These are phyloP conservation scores for Berghia stephanieae DNA, from an alignment of 1,140 invertebrate genomes.

Conservation along the genomic window DNA sequence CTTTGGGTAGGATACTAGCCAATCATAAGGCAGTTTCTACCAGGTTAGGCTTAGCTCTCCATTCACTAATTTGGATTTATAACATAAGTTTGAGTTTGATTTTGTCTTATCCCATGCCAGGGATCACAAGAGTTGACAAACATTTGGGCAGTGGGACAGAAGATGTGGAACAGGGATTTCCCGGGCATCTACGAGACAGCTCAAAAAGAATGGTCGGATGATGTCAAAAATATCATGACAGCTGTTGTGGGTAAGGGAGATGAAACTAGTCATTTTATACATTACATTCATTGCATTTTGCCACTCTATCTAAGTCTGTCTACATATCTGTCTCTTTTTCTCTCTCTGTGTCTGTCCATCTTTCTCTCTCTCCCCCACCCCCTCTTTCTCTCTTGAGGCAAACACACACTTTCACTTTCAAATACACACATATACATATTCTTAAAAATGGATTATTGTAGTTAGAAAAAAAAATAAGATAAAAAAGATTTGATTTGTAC, in stretches of 20 bases:
- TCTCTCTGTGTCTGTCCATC: background rate
- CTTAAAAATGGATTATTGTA: background rate
- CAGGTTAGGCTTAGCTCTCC: background rate
- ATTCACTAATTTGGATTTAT: background rate
- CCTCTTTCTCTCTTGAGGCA: too few relatives aligned
- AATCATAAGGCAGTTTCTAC: too few relatives aligned
- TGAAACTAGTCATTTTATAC: too few relatives aligned
- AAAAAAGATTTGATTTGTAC: background rate
- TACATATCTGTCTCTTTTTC: background rate
- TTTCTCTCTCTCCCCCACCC: too few relatives aligned
- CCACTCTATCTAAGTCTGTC: background rate
- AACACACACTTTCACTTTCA: background rate
- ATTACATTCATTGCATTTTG: background rate
- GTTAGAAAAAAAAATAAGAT: background rate
- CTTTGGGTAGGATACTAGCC: background rate
- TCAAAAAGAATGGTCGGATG: constrained; percentile 77
- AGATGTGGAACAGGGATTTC: constrained; percentile 85
- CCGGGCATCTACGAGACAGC: constrained; percentile 79
- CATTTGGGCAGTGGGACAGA: constrained; percentile 85
- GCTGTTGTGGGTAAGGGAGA: constrained; percentile 79
- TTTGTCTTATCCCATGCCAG: constrained; percentile 43
- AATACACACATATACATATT: background rate
- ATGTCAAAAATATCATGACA: constrained; percentile 79
- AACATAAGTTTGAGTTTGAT: background rate
- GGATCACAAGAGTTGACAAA: constrained; percentile 76